Conservation (phyloP, 2,797 vertebrate species). For the Melanotaenia nigrans region DNA sequence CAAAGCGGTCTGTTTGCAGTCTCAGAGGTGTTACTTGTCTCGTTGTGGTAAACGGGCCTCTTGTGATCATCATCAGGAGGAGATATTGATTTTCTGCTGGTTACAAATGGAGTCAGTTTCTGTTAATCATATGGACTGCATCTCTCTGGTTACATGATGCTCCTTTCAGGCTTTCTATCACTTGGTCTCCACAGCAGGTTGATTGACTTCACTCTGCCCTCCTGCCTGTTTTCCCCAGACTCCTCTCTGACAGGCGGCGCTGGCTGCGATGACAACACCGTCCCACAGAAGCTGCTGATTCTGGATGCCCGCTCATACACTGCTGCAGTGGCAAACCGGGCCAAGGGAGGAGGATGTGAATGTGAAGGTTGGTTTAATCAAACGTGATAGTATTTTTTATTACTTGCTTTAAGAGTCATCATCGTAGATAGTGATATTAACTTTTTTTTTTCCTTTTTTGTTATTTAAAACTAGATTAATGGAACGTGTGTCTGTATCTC, state of each 20-base stretch:
- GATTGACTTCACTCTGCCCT: not conserved
- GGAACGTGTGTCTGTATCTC: not conserved
- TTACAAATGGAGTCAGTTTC: conserved; percentile 35
- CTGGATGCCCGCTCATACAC: conserved; percentile 98
- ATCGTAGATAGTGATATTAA: not conserved
- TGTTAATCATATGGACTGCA: conserved; percentile 28
- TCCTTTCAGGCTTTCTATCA: not conserved
- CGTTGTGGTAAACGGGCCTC: not conserved
- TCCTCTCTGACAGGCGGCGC: conserved; percentile 90
- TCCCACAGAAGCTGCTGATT: conserved; percentile 95
- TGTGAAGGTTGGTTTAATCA: conserved; percentile 89
- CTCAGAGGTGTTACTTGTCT: conserved; percentile 32
- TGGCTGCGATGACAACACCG: conserved; percentile 85
- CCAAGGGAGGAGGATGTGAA: conserved; percentile 98
- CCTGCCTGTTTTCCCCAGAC: conserved; percentile 79
- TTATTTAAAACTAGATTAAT: not conserved
- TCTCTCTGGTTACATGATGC: conserved; percentile 5
- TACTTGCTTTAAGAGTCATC: not conserved
- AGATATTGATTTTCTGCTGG: conserved; percentile 52
- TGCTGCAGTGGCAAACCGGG: conserved; percentile 95
- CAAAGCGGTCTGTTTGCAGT: conserved; percentile 18
- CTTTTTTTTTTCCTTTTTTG: not conserved
- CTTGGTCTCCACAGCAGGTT: not conserved
- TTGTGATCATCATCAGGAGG: conserved; percentile 29
- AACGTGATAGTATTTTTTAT: not conserved